These are phyloP conservation scores for Melanogrammus aeglefinus DNA, from an alignment of 2,797 vertebrate species.

Conservation along the genomic window DNA sequence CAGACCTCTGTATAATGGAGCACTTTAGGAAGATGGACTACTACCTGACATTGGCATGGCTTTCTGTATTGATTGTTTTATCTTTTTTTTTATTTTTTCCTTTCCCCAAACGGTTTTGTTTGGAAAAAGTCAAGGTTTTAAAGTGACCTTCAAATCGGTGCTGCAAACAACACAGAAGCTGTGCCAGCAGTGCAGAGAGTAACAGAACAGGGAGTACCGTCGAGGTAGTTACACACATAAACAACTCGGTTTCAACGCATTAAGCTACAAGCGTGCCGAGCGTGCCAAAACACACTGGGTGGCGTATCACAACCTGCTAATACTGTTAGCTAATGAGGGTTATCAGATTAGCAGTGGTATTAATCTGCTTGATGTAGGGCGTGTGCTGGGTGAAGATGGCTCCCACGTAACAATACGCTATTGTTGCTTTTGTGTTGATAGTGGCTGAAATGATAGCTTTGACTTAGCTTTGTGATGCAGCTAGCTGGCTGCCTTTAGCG, in stretches of 20 bases:
- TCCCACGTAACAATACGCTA: slow-evolving; percentile 24
- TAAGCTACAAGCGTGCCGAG: neutral
- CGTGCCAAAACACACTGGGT: slow-evolving; percentile 4
- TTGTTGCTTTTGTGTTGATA: slow-evolving; percentile 42
- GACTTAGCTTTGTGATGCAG: neutral
- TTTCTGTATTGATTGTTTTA: neutral
- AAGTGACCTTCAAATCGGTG: neutral
- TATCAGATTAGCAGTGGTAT: slow-evolving; percentile 54
- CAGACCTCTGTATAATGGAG: slow-evolving; percentile 27
- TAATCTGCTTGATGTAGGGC: slow-evolving; percentile 25
- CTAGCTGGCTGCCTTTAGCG: neutral
- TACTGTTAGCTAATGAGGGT: slow-evolving; percentile 54
- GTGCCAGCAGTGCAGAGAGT: neutral
- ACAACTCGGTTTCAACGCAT: neutral
- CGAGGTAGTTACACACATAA: neutral
- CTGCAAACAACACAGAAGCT: neutral
- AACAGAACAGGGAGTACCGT: neutral
- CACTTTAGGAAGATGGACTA: slow-evolving; percentile 22
- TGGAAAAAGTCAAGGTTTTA: neutral
- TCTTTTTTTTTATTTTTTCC: neutral
- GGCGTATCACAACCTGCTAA: slow-evolving; percentile 41
- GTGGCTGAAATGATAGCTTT: slow-evolving; percentile 7
- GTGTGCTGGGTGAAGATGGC: neutral
- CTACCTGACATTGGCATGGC: neutral
- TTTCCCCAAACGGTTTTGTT: neutral